These are phyloP conservation scores for Pholis gunnellus DNA, from an alignment of 2,113 vertebrate species.

Conservation along the genomic window DNA sequence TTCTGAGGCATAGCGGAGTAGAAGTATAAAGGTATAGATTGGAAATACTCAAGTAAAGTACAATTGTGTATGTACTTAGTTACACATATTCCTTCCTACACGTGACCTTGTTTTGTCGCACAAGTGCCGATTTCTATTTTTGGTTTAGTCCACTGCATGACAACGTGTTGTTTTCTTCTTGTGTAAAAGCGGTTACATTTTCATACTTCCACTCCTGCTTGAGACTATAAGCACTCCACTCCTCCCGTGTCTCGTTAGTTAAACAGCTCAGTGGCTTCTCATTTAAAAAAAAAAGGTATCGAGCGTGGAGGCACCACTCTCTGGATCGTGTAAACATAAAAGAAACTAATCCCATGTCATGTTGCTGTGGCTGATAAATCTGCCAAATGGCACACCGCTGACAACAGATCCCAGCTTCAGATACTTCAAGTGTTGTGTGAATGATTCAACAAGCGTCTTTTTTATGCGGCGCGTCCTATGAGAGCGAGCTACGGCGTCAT, in stretches of 20 bases:
- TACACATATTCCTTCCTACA: background rate
- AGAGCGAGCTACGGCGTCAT: conserved; percentile 44
- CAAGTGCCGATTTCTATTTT: background rate
- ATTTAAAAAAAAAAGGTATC: conserved; percentile 36
- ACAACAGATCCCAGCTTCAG: conserved; percentile 51
- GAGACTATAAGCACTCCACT: background rate
- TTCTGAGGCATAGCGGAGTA: background rate
- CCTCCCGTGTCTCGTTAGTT: background rate
- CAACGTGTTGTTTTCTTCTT: background rate
- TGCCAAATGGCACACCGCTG: conserved; percentile 51
- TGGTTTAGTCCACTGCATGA: background rate
- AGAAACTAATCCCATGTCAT: conserved; percentile 55
- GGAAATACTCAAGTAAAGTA: too few species aligned
- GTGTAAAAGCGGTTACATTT: background rate
- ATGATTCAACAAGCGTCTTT: conserved; percentile 61
- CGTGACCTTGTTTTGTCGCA: background rate
- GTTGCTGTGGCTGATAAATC: conserved; percentile 52
- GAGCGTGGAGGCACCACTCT: background rate
- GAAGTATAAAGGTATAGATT: background rate
- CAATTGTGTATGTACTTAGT: background rate
- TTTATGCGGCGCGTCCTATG: background rate
- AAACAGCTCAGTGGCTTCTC: conserved; percentile 32
- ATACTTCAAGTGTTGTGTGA: conserved; percentile 44
- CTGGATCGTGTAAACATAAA: conserved; percentile 40
- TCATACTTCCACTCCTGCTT: background rate